Evolutionary conservation across 1,140 invertebrate species (phyloP).

Genomic region (Eufriesea mexicana): DNA sequence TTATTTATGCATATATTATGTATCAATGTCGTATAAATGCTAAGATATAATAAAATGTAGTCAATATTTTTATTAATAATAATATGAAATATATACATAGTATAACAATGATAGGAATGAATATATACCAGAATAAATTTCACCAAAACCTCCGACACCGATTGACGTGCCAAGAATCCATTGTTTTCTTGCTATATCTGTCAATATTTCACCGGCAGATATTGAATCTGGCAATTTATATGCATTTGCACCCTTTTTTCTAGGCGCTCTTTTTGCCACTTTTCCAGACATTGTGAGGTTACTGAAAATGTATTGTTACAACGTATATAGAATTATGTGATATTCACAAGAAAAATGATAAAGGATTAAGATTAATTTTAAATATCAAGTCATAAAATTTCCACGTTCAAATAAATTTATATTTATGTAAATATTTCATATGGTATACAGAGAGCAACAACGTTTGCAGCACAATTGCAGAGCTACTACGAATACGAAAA

Average conservation of each 20-base stretch:
- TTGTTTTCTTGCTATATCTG: conserved; percentile 87
- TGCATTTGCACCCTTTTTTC: conserved; percentile 85
- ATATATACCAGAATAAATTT: conserved; percentile 90
- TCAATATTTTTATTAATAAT: conserved; percentile 5
- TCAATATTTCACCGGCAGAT: conserved; percentile 88
- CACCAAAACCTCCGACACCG: conserved; percentile 96
- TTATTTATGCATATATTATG: not conserved
- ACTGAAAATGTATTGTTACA: conserved; percentile 4
- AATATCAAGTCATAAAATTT: not conserved
- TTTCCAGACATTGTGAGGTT: conserved; percentile 73
- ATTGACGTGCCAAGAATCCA: conserved; percentile 95
- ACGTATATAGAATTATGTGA: not conserved
- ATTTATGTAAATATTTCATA: conserved; percentile 10
- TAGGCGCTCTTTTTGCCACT: conserved; percentile 76
- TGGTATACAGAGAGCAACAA: not conserved
- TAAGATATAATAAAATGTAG: too few species aligned
- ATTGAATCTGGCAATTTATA: conserved; percentile 90
- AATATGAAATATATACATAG: conserved; percentile 24
- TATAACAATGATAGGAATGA: not conserved
- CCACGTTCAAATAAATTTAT: not conserved
- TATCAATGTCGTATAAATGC: not conserved
- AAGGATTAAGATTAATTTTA: not conserved
- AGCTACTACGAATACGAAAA: not conserved
- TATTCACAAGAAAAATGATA: not conserved
- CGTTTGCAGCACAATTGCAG: not conserved